Evolutionary conservation across 1,140 invertebrate species (phyloP).

Genomic region (Drosophila pruinosa): DNA sequence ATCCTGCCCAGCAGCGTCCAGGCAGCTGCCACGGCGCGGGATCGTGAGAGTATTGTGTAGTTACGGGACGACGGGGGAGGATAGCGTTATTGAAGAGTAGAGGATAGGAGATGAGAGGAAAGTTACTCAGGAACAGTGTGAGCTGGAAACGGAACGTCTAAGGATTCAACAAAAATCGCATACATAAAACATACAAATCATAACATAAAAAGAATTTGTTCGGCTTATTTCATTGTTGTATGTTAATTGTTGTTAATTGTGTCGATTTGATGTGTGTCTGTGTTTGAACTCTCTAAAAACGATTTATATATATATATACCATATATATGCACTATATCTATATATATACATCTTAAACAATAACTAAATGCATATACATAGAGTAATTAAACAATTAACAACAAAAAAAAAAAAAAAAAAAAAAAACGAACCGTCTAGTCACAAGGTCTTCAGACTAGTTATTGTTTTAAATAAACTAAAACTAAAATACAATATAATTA

Average conservation of each 20-base stretch:
- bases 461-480: constrained; percentile 73
- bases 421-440: constrained; percentile 76
- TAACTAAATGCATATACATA: constrained; percentile 44
- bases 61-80: constrained; percentile 14
- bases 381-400: constrained; percentile 44
- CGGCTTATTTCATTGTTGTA: constrained; percentile 72
- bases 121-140: constrained; percentile 77
- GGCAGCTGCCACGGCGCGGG: constrained; percentile 52
- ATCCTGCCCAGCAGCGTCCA: constrained; percentile 64
- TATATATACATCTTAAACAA: constrained; percentile 18
- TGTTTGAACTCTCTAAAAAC: constrained; percentile 43
- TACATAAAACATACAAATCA: too few species aligned
- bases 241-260: constrained; percentile 65
- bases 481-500: constrained; percentile 26
- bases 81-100: too few species aligned
- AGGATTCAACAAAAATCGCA: constrained; percentile 3
- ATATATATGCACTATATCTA: constrained; percentile 9
- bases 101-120: constrained; percentile 21
- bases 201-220: constrained; percentile 29
- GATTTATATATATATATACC: constrained; percentile 3
- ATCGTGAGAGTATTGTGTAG: constrained; percentile 83
- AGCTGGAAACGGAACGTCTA: constrained; percentile 67
- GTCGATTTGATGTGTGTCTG: constrained; percentile 65
- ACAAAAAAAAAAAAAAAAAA: constrained; percentile 45
- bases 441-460: constrained; percentile 81